phyloP scores from a whole-genome alignment of 2,113 vertebrate species.

The Scalopus aquaticus region DNA sequence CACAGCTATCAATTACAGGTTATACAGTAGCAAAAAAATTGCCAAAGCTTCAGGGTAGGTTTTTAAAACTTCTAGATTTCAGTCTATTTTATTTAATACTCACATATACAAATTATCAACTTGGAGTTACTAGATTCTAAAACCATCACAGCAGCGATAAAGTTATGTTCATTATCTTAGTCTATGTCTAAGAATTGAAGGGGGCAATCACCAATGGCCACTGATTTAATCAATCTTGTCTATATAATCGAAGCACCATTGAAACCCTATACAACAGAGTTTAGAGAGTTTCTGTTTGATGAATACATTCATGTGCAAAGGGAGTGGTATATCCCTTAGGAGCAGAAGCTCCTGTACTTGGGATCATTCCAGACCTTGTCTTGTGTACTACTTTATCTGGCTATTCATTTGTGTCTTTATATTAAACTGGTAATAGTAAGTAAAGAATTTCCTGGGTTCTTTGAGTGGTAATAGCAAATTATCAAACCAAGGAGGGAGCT shows the following conservation, averaged over 20 bases:
- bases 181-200: not conserved
- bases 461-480: not conserved
- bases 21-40: not conserved
- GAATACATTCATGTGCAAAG: not conserved
- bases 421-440: not conserved
- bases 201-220: not conserved
- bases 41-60: not conserved
- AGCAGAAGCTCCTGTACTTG: not conserved
- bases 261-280: not conserved
- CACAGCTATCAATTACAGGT: not conserved
- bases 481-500: not conserved
- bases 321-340: not conserved
- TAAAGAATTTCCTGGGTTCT: not conserved
- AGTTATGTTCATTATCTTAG: not conserved
- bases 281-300: not conserved
- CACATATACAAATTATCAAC: not conserved
- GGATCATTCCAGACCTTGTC: not conserved
- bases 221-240: not conserved
- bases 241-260: not conserved
- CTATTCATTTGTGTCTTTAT: not conserved
- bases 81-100: constrained; percentile 20
- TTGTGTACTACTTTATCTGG: not conserved
- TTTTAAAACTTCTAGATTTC: not conserved
- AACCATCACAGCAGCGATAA: not conserved
- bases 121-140: not conserved